phyloP scores from a whole-genome alignment of 2,797 vertebrate species.

The Spizella passerina region DNA sequence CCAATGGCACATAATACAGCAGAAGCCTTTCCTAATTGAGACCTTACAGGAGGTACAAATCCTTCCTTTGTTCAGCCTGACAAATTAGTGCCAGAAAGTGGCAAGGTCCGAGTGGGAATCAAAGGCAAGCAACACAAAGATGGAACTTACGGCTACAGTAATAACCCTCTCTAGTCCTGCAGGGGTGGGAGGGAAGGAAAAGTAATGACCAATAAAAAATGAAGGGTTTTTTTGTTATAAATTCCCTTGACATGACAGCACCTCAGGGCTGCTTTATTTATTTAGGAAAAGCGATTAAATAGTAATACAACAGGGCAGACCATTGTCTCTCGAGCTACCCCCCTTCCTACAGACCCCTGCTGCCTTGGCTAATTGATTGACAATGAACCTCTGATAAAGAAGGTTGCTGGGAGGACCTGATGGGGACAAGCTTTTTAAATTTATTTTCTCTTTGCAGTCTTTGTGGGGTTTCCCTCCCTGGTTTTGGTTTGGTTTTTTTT shows the following conservation, averaged over 20 bases:
- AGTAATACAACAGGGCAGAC: conserved; percentile 80
- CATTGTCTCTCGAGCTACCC: conserved; percentile 70
- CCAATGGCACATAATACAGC: conserved; percentile 84
- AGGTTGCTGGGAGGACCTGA: conserved; percentile 76
- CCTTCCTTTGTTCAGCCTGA: conserved; percentile 85
- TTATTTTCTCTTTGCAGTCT: conserved; percentile 28
- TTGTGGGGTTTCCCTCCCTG: not conserved
- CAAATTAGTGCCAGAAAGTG: conserved; percentile 90
- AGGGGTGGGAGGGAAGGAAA: conserved; percentile 68
- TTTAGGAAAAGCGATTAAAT: conserved; percentile 87
- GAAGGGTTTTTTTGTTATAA: conserved; percentile 77
- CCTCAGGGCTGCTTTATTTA: conserved; percentile 85
- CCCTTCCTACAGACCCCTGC: conserved; percentile 76
- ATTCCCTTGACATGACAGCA: conserved; percentile 86
- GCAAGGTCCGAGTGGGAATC: conserved; percentile 85
- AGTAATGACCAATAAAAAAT: conserved; percentile 80
- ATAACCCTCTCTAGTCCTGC: conserved; percentile 84
- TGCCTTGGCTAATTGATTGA: conserved; percentile 84
- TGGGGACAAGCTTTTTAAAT: conserved; percentile 26
- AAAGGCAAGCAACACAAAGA: conserved; percentile 85
- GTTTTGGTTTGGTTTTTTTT: not conserved
- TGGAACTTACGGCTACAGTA: conserved; percentile 88
- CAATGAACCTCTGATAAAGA: conserved; percentile 80
- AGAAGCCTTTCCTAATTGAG: conserved; percentile 86
- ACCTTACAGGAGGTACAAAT: conserved; percentile 87